Evolutionary conservation across 2,113 vertebrate genomes (phyloP), one percentile per base, ranked within the genome.

Genomic region (Tachysurus fulvidraco): DNA sequence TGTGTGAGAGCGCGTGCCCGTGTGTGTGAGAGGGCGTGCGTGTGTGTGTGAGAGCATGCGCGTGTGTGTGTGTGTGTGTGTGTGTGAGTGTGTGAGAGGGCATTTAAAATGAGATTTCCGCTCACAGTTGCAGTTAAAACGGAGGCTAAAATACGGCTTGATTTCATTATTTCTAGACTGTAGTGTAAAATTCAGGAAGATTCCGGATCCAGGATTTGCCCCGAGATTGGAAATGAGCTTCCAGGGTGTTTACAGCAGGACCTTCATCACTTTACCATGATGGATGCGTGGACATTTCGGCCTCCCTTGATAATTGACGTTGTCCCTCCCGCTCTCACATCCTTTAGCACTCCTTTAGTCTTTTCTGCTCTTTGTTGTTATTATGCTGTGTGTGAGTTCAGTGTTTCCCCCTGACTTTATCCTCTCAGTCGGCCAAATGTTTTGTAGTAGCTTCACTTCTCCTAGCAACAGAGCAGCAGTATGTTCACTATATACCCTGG

Each of bases 341-440:
- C 78, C 55, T n/a, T n/a, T n/a, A n/a, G 52, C 76, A 57, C 52
- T 79, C 28, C 30, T 57, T 79, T 11, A 55, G 5, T 36, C 76
- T 79, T 57, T 79, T 79, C 76, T 79, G 57, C 76, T 78, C 76
- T 79, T 79, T 78, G 76, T 78, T 57, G 3, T 79, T 52, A 55
- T 79, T 79, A 57, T 54, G 44, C 76, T 79, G 16, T 4, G 77
- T 80, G 78, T 80, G 78, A 59, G 78, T 80, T 21, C 78, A 36
- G 78, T 9, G 28, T 80, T 80, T 80, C 78, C 78, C 78, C 55
- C 19, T 80, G 28, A 59, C 30, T 59, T 80, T 80, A 80, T 80
- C 78, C 78, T 60, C 55, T 80, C 55, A 41, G 5, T 59, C 17
- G 23, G 54, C 28, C 59, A 80, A 59, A 80, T 80, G 23, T 41